These are phyloP conservation scores for Schizopygopsis malacanthus DNA, from an alignment of 2,797 vertebrate species.

Conservation along the genomic window DNA sequence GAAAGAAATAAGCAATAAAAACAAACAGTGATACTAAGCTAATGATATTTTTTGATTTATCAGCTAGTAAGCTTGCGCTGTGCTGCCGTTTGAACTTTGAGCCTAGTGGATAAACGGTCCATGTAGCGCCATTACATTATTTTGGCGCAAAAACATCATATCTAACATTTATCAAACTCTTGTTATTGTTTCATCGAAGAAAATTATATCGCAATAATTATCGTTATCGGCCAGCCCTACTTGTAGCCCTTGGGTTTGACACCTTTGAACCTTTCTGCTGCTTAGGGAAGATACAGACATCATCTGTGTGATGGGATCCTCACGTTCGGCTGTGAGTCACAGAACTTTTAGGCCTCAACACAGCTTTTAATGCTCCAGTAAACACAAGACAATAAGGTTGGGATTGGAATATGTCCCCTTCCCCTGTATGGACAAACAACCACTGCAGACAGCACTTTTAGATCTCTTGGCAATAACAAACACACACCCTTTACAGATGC, in stretches of 20 bases:
- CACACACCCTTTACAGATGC: constrained; percentile 28
- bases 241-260: constrained; percentile 18
- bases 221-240: neutral
- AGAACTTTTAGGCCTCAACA: constrained; percentile 41
- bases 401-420: constrained; percentile 26
- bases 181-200: neutral
- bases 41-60: too few species aligned
- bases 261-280: constrained; percentile 51
- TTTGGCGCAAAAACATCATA: too few species aligned
- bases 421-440: constrained; percentile 15
- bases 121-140: too few species aligned
- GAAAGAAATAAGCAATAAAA: too few species aligned
- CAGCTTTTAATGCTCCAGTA: constrained; percentile 20
- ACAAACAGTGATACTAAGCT: too few species aligned
- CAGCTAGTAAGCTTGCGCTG: too few species aligned
- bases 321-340: constrained; percentile 67
- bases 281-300: constrained; percentile 64
- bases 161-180: neutral
- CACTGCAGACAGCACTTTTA: constrained; percentile 41
- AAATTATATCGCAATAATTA: neutral
- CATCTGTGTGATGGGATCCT: constrained; percentile 65
- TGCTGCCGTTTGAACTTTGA: too few species aligned
- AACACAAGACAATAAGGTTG: constrained; percentile 3
- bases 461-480: constrained; percentile 42
- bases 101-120: too few species aligned